Percentiles rank a stretch among this genome's conserved stretches.
These are phyloP conservation scores for Melanophora roralis DNA, from an alignment of 2,888 invertebrate genomes.

Conservation along the genomic window DNA sequence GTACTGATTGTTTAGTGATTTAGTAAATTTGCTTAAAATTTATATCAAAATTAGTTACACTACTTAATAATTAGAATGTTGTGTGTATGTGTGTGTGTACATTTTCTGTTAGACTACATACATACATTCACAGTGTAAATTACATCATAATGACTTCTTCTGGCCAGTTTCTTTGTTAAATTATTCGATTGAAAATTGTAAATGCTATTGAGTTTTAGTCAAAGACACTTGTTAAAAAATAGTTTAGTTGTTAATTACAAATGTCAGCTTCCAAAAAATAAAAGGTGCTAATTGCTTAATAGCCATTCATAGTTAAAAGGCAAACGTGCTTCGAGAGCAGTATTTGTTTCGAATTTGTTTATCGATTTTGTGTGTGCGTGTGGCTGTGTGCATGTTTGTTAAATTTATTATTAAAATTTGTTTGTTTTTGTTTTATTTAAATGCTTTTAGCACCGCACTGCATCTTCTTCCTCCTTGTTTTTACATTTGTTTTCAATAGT, in stretches of 20 bases:
- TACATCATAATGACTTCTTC: slow-evolving; percentile 8
- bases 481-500: no score
- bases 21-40: slow-evolving; percentile 16
- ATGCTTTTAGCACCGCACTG: slow-evolving; percentile 54
- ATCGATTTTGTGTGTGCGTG: background rate
- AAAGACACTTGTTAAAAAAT: background rate
- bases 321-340: background rate
- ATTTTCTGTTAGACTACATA: slow-evolving; percentile 21
- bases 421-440: slow-evolving; percentile 7
- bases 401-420: background rate
- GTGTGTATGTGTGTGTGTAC: background rate
- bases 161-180: slow-evolving; percentile 22
- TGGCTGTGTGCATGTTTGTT: background rate
- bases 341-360: background rate
- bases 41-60: slow-evolving; percentile 46
- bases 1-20: slow-evolving; percentile 36
- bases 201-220: slow-evolving; percentile 5
- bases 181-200: slow-evolving; percentile 30
- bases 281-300: slow-evolving; percentile 53
- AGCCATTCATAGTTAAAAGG: slow-evolving; percentile 17
- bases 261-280: slow-evolving; percentile 33
- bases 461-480: background rate
- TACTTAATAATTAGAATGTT: slow-evolving; percentile 29
- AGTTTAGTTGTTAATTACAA: slow-evolving; percentile 58
- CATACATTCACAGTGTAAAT: slow-evolving; percentile 3